Percentiles rank a stretch among this genome's conserved stretches.
Conservation (phyloP, 2,797 vertebrate species). For the Limnodromus scolopaceus region DNA sequence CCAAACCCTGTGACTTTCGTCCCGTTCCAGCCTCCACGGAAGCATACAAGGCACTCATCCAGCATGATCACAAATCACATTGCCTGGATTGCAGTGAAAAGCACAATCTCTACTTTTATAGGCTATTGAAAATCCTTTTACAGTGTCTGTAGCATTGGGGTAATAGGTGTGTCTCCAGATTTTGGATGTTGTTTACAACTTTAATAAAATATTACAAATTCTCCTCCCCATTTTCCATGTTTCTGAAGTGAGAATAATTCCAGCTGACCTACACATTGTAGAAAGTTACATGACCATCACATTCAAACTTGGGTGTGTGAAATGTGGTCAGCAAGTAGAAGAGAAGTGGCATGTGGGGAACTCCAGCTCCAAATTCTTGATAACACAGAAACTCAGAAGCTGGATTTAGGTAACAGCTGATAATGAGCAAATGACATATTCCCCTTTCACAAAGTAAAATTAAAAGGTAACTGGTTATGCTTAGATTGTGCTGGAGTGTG, state of each 20-base stretch:
- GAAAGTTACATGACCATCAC: not conserved
- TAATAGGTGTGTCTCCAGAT: not conserved
- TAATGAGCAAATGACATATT: not conserved
- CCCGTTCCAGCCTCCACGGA: not conserved
- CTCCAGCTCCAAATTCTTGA: not conserved
- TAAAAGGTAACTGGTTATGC: not conserved
- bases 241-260: not conserved
- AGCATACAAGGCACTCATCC: not conserved
- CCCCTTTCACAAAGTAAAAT: not conserved
- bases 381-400: not conserved
- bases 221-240: not conserved
- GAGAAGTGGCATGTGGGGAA: not conserved
- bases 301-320: not conserved
- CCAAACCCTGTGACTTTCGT: not conserved
- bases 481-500: not conserved
- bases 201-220: not conserved
- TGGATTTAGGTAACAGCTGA: not conserved
- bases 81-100: not conserved
- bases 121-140: not conserved
- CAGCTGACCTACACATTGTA: not conserved
- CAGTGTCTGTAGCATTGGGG: not conserved
- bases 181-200: not conserved
- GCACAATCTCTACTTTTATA: not conserved
- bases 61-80: not conserved
- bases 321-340: not conserved